Percentiles rank a stretch among this genome's conserved stretches.
Conservation (phyloP, 2,888 invertebrate species). For the Ellobium chinense region DNA sequence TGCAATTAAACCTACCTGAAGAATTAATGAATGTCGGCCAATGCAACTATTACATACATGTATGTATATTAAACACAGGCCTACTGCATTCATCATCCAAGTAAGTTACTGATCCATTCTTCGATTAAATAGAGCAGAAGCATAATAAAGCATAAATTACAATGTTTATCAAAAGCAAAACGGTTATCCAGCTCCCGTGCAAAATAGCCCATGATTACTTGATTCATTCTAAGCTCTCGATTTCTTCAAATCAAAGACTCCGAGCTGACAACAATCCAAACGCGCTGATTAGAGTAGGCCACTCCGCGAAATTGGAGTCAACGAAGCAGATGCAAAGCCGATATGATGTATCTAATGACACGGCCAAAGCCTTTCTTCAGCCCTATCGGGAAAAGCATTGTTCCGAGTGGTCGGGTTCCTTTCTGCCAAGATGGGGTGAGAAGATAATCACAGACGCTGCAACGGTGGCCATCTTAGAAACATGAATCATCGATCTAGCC, state of each 20-base stretch:
- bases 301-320: slow-evolving; percentile 22
- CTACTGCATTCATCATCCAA: too few relatives aligned
- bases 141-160: too few relatives aligned
- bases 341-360: slow-evolving; percentile 37
- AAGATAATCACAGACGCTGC: slow-evolving; percentile 29
- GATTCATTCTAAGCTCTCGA: background rate
- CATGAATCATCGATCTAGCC: slow-evolving; percentile 7
- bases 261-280: slow-evolving; percentile 22
- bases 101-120: too few relatives aligned
- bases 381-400: slow-evolving; percentile 11
- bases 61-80: too few relatives aligned
- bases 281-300: slow-evolving; percentile 9
- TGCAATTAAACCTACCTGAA: too few relatives aligned
- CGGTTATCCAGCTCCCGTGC: too few relatives aligned
- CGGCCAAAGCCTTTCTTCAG: background rate
- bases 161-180: too few relatives aligned
- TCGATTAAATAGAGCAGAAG: too few relatives aligned
- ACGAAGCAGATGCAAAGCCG: slow-evolving; percentile 18
- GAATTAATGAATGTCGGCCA: too few relatives aligned
- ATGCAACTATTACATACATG: too few relatives aligned
- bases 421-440: slow-evolving; percentile 18
- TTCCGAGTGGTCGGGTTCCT: background rate
- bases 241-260: slow-evolving; percentile 3
- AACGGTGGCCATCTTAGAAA: background rate
- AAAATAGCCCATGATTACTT: background rate